A percentile compares a stretch with the other conserved stretches of the same genome.
These are phyloP conservation scores for Monodelphis domestica DNA, from an alignment of 2,797 vertebrate species.

Conservation along the genomic window DNA sequence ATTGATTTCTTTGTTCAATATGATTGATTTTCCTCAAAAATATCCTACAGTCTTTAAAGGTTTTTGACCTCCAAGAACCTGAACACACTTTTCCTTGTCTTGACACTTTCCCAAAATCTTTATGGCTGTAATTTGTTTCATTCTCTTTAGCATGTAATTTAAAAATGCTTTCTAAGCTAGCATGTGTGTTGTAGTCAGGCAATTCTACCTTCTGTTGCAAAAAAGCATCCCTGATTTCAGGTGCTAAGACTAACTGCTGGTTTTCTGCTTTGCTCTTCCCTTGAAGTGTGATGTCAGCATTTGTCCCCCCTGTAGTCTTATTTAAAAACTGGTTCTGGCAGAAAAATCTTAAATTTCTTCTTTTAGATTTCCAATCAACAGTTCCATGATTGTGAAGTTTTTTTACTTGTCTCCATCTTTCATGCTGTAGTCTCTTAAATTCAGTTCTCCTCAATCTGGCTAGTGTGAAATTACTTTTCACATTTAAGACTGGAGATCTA, in stretches of 20 bases:
- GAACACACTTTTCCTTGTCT: constrained; percentile 80
- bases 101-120: constrained; percentile 83
- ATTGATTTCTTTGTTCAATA: constrained; percentile 88
- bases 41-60: constrained; percentile 95
- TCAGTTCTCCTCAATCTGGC: constrained; percentile 84
- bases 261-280: constrained; percentile 72
- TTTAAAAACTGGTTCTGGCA: constrained; percentile 82
- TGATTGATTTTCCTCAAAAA: constrained; percentile 96
- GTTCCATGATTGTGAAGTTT: constrained; percentile 76
- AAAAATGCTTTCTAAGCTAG: constrained; percentile 76
- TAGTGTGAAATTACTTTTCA: constrained; percentile 85
- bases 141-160: constrained; percentile 80
- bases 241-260: constrained; percentile 72
- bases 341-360: constrained; percentile 83
- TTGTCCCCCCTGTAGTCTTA: constrained; percentile 65
- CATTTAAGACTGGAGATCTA: constrained; percentile 82
- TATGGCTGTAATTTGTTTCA: constrained; percentile 74
- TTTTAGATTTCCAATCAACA: constrained; percentile 82
- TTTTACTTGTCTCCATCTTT: constrained; percentile 81
- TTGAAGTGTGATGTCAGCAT: constrained; percentile 66
- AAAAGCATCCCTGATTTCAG: constrained; percentile 76
- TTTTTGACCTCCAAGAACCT: constrained; percentile 90
- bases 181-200: constrained; percentile 77
- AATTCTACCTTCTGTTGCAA: constrained; percentile 76
- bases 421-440: constrained; percentile 81